Evolutionary conservation across 37 sponge, comb jelly and placozoan species (phyloP).

Genomic region (Mnemiopsis leidyi): DNA sequence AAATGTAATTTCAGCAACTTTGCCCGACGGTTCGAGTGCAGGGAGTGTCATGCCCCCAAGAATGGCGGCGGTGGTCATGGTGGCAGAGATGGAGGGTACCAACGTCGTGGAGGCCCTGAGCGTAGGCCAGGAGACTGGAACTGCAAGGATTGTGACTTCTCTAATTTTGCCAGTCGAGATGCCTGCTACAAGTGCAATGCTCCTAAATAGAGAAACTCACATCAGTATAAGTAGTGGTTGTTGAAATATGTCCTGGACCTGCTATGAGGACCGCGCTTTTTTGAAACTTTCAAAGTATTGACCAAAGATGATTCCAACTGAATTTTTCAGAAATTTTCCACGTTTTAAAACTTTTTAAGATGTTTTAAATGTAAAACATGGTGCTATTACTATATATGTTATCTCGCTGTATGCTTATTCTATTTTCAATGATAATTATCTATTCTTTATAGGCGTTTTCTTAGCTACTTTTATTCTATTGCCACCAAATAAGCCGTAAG

Average conservation of each 20-base stretch:
- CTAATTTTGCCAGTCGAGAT: conserved; percentile 2
- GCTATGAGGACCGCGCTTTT: too few species aligned
- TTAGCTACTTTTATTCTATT: too few species aligned
- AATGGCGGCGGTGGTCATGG: conserved; percentile 9
- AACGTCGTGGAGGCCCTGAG: not conserved
- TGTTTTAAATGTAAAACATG: not conserved
- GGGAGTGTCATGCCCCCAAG: not conserved
- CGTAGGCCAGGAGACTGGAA: conserved; percentile 21
- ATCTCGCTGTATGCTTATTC: not conserved
- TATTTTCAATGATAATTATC: not conserved
- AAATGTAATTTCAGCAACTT: conserved; percentile 22
- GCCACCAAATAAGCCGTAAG: too few species aligned
- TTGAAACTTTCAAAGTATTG: not conserved
- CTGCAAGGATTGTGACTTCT: conserved; percentile 28
- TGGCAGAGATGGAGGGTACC: not conserved
- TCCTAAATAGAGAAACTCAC: not conserved
- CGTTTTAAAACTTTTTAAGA: not conserved
- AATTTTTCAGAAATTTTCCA: not conserved
- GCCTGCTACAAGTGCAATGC: conserved; percentile 34
- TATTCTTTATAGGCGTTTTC: not conserved
- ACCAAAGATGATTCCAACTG: not conserved
- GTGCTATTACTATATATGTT: not conserved
- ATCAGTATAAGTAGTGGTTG: too few species aligned
- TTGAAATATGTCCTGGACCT: too few species aligned
- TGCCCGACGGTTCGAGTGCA: conserved; percentile 29